A percentile compares a stretch with the other conserved stretches of the same genome.
These are phyloP conservation scores for Crotalus horridus DNA, from an alignment of 2,113 vertebrate genomes.

Conservation along the genomic window DNA sequence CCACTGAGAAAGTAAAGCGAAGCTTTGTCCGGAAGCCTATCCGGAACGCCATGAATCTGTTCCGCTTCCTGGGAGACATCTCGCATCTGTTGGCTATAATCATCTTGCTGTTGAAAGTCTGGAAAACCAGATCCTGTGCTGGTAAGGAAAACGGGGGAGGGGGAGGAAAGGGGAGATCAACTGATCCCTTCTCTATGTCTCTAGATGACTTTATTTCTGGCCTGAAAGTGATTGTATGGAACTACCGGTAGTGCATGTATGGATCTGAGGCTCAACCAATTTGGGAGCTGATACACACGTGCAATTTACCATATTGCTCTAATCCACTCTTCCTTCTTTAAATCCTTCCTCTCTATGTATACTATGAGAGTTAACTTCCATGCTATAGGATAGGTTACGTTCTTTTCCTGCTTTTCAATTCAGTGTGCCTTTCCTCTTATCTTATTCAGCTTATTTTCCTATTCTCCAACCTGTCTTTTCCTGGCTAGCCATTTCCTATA, in stretches of 20 bases:
- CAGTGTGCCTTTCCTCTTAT: too few species aligned
- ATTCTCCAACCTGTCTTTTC: too few species aligned
- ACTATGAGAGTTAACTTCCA: not conserved
- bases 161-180: not conserved
- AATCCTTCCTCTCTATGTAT: not conserved
- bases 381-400: too few species aligned
- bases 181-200: not conserved
- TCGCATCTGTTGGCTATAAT: slow-evolving; percentile 87
- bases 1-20: not conserved
- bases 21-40: not conserved
- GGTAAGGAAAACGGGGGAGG: slow-evolving; percentile 65
- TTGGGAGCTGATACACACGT: too few species aligned
- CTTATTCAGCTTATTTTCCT: too few species aligned
- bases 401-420: too few species aligned
- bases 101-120: slow-evolving; percentile 85
- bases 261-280: too few species aligned
- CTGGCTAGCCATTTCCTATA: too few species aligned
- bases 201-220: not conserved
- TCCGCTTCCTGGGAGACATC: slow-evolving; percentile 85
- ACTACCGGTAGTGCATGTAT: too few species aligned
- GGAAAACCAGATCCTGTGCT: slow-evolving; percentile 82
- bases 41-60: slow-evolving; percentile 78
- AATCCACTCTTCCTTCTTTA: not conserved
- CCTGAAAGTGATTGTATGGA: too few species aligned
- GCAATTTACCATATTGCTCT: not conserved